Evolutionary conservation across 2,113 vertebrate genomes (phyloP).

Genomic region (Serilophus lunatus): DNA sequence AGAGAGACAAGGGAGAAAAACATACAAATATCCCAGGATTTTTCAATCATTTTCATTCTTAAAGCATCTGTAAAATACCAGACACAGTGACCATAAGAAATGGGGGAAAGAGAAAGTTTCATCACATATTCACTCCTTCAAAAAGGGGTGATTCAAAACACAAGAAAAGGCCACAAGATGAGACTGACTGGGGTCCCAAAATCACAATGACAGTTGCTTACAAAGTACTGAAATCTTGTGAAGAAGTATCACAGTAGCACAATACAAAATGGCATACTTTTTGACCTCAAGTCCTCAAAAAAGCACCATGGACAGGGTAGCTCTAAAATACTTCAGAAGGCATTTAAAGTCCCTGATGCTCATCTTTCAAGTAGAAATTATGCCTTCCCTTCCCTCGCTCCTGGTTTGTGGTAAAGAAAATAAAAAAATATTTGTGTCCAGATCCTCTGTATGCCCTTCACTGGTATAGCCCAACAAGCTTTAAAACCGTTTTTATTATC

Average conservation of each 20-base stretch:
- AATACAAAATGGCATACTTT: background rate
- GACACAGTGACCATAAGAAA: background rate
- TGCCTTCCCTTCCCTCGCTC: background rate
- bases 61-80: background rate
- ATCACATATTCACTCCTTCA: background rate
- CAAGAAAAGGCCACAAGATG: background rate
- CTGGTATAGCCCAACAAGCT: background rate
- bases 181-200: fast-evolving
- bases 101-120: background rate
- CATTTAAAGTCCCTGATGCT: background rate
- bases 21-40: background rate
- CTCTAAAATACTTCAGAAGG: background rate
- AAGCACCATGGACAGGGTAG: background rate
- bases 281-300: background rate
- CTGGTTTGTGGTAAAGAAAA: background rate
- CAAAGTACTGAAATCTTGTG: background rate
- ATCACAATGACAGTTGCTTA: background rate
- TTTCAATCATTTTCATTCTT: background rate
- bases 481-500: background rate
- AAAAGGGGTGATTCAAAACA: background rate
- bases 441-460: background rate
- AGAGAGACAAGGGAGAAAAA: background rate
- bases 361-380: background rate
- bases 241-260: background rate
- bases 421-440: background rate